phyloP scores from a whole-genome alignment of 2,797 vertebrate genomes.

The Etheostoma perlongum region DNA sequence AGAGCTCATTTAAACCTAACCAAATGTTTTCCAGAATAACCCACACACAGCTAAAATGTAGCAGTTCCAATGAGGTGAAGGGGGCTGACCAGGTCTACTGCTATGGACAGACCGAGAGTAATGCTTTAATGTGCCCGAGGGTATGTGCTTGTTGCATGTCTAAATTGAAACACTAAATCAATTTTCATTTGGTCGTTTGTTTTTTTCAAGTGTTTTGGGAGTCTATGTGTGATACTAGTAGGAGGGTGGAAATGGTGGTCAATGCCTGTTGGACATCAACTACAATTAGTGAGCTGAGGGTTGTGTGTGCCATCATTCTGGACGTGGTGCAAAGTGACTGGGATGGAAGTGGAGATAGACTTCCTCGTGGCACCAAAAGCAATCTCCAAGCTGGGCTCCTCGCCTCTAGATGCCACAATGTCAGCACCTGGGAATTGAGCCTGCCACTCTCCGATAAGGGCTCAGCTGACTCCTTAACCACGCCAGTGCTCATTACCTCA shows the following conservation, averaged over 20 bases:
- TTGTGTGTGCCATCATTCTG: slow-evolving; percentile 20
- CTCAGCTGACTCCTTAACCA: slow-evolving; percentile 50
- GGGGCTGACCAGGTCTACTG: not conserved
- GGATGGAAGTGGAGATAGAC: slow-evolving; percentile 35
- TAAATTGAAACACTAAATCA: slow-evolving; percentile 27
- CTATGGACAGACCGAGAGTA: not conserved
- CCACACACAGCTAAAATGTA: not conserved
- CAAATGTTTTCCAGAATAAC: not conserved
- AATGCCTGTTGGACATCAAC: slow-evolving; percentile 32
- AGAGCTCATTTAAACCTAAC: not conserved
- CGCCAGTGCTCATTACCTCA: slow-evolving; percentile 55
- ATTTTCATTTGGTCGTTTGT: slow-evolving; percentile 9
- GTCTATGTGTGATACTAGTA: not conserved
- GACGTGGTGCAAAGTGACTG: slow-evolving; percentile 17
- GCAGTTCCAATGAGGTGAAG: not conserved
- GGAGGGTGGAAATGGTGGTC: slow-evolving; percentile 15
- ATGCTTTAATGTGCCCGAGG: not conserved
- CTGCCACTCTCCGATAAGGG: slow-evolving; percentile 66
- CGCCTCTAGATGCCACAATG: slow-evolving; percentile 25
- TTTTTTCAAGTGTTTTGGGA: not conserved
- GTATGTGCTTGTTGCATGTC: not conserved
- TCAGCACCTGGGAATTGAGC: slow-evolving; percentile 45
- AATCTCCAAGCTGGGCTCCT: slow-evolving; percentile 25
- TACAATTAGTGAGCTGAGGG: slow-evolving; percentile 24
- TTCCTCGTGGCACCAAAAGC: slow-evolving; percentile 28